Base-by-base conservation (phyloP, 2,888 invertebrate species). In the Lasioglossum calceatum region DNA sequence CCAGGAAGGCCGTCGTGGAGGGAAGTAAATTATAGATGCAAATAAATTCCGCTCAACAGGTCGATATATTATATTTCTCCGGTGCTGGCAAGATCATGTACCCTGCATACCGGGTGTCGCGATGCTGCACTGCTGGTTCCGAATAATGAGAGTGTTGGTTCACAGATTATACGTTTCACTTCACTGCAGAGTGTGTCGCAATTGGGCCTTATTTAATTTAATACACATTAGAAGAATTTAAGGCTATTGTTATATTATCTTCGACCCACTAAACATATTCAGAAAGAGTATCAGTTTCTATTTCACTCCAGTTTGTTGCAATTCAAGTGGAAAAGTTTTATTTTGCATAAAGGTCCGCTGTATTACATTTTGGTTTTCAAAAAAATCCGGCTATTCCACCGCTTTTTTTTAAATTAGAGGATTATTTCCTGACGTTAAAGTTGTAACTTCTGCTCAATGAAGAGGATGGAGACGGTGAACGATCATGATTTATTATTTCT, bases 11-110 rank as follows among this genome's bases (percentile, higher is more conserved):
- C 47, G 42, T 19, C 23, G 67, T 16, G 71, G 64, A 58, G 70
- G 44, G 61, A 80, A 84, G 61, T 84, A 86, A 86, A 86, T 86
- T 84, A 75, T 50, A 77, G 58, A 77, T 70, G 72, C 73, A 74
- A 80, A 86, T 80, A 79, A 84, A 77, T 86, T 84, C 74, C 71
- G 84, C 61, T 80, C 79, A 86, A 84, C 79, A 79, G 84, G 84
- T 84, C 72, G 77, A 84, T 81, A 64, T 58, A 72, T 73, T 77
- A 84, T 70, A 61, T 78, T 78, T 67, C 84, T 44, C 67, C 70
- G 42, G 39, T 36, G 78, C 27, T 78, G 78, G 44, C 67, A 70
- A 44, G 74, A 80, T 80, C 81, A 8, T 70, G 54, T 14, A 64
- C 47, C 67, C 7, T 39, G 16, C 19, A 61, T 80, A 44, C 61